Evolutionary conservation across 2,113 vertebrate genomes (phyloP).

Genomic region (Caloenas nicobarica): DNA sequence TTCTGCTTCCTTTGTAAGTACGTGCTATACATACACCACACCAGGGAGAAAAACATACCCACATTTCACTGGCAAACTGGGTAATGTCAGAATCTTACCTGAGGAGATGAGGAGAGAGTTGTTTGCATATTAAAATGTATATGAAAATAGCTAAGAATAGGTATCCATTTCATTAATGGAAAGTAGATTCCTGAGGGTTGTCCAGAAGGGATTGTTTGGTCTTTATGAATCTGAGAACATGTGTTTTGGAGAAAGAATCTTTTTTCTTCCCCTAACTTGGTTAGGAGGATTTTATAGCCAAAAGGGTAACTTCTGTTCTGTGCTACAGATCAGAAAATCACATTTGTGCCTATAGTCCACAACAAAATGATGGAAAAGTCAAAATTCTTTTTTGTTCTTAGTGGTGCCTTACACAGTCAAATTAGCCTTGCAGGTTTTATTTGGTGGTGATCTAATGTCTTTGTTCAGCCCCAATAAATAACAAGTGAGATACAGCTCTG

Average conservation of each 20-base stretch:
- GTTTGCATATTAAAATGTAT: background rate
- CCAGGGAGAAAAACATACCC: background rate
- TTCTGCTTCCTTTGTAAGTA: background rate
- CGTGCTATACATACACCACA: accelerated
- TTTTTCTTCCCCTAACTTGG: background rate
- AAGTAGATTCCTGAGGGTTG: background rate
- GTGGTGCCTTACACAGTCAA: background rate
- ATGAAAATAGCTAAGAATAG: background rate
- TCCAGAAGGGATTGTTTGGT: background rate
- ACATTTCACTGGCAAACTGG: background rate
- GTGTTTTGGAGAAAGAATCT: background rate
- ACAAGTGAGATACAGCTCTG: background rate
- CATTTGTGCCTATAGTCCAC: background rate
- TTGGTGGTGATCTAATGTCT: background rate
- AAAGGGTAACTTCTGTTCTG: background rate
- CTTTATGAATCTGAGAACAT: background rate
- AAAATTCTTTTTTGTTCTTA: background rate
- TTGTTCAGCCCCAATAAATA: background rate
- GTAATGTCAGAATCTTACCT: background rate
- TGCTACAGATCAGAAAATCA: background rate
- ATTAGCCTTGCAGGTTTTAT: background rate
- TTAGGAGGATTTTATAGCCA: background rate
- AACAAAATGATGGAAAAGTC: background rate
- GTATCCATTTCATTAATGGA: background rate
- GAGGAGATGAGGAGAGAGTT: background rate